A percentile compares a stretch with the other conserved stretches of the same genome.
phyloP scores from a whole-genome alignment of 1,140 invertebrate genomes.

The Drosophila rufa region DNA sequence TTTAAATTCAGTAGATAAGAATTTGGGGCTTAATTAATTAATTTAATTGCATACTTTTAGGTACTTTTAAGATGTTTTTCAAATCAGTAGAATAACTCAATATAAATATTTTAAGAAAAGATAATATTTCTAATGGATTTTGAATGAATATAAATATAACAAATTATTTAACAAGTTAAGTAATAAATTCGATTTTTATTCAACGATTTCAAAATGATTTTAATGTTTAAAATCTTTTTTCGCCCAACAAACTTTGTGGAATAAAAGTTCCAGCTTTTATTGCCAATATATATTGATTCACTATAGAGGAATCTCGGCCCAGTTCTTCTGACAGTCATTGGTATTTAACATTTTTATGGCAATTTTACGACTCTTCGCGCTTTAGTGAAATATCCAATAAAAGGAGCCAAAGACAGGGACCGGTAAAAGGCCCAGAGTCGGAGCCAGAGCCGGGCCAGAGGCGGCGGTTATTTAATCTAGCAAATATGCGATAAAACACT shows the following conservation, averaged over 20 bases:
- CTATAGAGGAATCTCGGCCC: slow-evolving; percentile 2
- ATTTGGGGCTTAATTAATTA: too few relatives aligned
- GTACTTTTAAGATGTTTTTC: too few relatives aligned
- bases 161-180: too few relatives aligned
- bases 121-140: too few relatives aligned
- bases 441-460: neutral
- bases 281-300: slow-evolving; percentile 14
- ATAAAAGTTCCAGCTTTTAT: neutral
- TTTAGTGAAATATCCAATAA: slow-evolving; percentile 40
- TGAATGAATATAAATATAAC: too few relatives aligned
- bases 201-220: neutral
- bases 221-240: neutral
- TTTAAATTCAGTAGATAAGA: too few relatives aligned
- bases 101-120: neutral
- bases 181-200: too few relatives aligned
- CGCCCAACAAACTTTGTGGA: neutral
- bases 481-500: slow-evolving; percentile 49
- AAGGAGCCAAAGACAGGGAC: neutral
- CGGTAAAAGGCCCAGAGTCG: slow-evolving; percentile 13
- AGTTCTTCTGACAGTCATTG: neutral
- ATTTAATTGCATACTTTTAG: too few relatives aligned
- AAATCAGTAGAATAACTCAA: neutral
- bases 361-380: slow-evolving; percentile 19
- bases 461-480: slow-evolving; percentile 42
- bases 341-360: slow-evolving; percentile 25